Evolutionary conservation across 2,888 invertebrate species (phyloP).

Genomic region (Drosophila kuntzei): DNA sequence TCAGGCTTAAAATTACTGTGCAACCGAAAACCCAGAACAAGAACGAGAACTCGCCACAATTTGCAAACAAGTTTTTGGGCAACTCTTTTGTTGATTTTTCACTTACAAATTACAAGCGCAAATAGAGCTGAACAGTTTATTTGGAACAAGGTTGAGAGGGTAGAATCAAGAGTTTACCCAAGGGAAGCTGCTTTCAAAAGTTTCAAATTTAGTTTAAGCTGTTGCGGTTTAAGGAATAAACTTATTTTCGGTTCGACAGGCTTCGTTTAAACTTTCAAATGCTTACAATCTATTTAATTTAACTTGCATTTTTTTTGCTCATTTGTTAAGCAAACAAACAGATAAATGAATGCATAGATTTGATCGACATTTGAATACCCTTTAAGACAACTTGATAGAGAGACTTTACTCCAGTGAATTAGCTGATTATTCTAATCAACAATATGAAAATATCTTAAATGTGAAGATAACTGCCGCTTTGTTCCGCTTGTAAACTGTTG

Average conservation of each 20-base stretch:
- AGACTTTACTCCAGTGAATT: background rate
- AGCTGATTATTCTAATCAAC: background rate
- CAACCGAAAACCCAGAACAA: slow-evolving; percentile 7
- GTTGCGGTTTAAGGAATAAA: slow-evolving; percentile 36
- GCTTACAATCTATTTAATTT: slow-evolving; percentile 17
- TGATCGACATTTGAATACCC: background rate
- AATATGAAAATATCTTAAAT: background rate
- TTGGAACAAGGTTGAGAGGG: background rate
- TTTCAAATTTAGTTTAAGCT: slow-evolving; percentile 20
- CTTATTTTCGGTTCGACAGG: slow-evolving; percentile 23
- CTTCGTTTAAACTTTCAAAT: slow-evolving; percentile 23
- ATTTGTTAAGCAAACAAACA: slow-evolving; percentile 38
- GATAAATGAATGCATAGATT: background rate
- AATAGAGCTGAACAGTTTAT: slow-evolving; percentile 44
- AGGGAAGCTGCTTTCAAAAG: slow-evolving; percentile 15
- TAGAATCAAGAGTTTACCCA: background rate
- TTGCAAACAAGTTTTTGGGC: slow-evolving; percentile 37
- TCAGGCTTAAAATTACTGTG: slow-evolving; percentile 18
- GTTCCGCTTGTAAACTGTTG: slow-evolving; percentile 18
- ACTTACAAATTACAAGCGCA: slow-evolving; percentile 59
- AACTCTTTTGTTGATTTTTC: slow-evolving; percentile 51
- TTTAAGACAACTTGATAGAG: background rate
- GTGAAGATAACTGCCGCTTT: background rate
- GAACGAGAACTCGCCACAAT: slow-evolving; percentile 6
- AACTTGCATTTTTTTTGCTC: slow-evolving; percentile 29